These are phyloP conservation scores for Hoplodrina ambigua DNA, from an alignment of 2,888 invertebrate species.

Conservation along the genomic window DNA sequence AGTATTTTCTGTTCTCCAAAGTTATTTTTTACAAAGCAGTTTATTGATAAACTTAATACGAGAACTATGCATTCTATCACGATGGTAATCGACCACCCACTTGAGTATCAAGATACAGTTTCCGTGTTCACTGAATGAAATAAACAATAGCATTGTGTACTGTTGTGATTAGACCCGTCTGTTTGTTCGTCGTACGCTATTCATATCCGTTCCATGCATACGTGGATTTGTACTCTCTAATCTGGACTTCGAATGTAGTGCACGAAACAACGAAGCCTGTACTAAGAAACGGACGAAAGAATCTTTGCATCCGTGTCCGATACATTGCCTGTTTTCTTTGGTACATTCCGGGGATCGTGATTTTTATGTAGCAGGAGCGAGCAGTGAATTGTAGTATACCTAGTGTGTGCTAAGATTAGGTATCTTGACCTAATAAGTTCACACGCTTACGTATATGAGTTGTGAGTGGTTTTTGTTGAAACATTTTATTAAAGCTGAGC, in stretches of 20 bases:
- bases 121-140: conserved; percentile 82
- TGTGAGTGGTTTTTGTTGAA: conserved; percentile 11
- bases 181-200: conserved; percentile 78
- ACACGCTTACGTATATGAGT: conserved; percentile 15
- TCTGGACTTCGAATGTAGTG: conserved; percentile 55
- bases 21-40: conserved; percentile 16
- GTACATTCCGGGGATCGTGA: too few species aligned
- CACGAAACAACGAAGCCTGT: conserved; percentile 27
- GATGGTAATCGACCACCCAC: conserved; percentile 82
- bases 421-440: conserved; percentile 45
- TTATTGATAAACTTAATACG: conserved; percentile 46
- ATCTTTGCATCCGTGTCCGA: neutral
- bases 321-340: conserved; percentile 12
- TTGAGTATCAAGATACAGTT: conserved; percentile 77
- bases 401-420: conserved; percentile 10
- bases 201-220: conserved; percentile 78
- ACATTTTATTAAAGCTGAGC: neutral
- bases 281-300: conserved; percentile 5
- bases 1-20: neutral
- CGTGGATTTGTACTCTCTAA: conserved; percentile 64
- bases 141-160: conserved; percentile 88
- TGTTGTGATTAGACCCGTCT: conserved; percentile 86
- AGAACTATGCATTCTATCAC: conserved; percentile 50
- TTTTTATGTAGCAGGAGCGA: neutral
- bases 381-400: conserved; percentile 15